Conservation (phyloP, 2,113 vertebrate species). For the Oenanthe melanoleuca region DNA sequence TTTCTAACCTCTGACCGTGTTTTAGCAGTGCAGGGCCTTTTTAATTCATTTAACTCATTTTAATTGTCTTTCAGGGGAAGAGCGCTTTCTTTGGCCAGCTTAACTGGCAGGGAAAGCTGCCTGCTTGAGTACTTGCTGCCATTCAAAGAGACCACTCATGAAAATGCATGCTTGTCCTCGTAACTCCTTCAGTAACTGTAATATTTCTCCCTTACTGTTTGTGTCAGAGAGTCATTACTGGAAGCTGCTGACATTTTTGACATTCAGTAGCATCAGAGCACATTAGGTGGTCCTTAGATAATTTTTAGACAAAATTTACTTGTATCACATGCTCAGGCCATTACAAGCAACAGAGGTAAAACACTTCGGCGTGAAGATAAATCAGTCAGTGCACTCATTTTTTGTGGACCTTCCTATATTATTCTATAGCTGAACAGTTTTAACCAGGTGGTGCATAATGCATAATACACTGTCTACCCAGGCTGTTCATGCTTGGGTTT, state of each 20-base stretch:
- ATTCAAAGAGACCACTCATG: constrained; percentile 81
- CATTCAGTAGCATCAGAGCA: constrained; percentile 80
- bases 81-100: constrained; percentile 64
- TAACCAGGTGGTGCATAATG: not conserved
- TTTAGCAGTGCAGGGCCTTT: constrained; percentile 65
- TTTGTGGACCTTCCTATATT: not conserved
- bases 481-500: not conserved
- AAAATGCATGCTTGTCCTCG: constrained; percentile 85
- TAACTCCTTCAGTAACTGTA: constrained; percentile 89
- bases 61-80: constrained; percentile 75
- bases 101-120: constrained; percentile 79
- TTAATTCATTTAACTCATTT: constrained; percentile 78
- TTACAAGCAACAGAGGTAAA: constrained; percentile 84
- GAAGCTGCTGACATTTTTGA: constrained; percentile 90
- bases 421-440: not conserved
- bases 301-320: constrained; percentile 80
- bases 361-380: constrained; percentile 28
- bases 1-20: constrained; percentile 74
- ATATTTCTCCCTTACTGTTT: constrained; percentile 90
- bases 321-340: constrained; percentile 75
- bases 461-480: not conserved
- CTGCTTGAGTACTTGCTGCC: constrained; percentile 83
- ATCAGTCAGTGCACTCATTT: not conserved
- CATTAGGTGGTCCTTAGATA: constrained; percentile 96
- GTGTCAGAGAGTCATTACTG: constrained; percentile 92